phyloP scores from a whole-genome alignment of 2,888 invertebrate species.

The Loripinus fragilis region DNA sequence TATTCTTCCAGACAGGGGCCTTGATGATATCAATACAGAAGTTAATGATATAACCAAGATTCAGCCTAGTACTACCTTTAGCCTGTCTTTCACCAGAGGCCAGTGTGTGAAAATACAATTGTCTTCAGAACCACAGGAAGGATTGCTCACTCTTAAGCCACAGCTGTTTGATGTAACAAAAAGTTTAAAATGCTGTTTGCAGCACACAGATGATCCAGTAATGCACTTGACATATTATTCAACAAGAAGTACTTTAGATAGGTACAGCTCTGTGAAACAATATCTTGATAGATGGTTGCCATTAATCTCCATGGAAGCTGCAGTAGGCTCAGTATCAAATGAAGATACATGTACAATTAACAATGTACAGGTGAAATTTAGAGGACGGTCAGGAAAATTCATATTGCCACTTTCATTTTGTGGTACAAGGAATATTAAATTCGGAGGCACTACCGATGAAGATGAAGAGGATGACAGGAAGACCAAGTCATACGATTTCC shows the following conservation, averaged over 20 bases:
- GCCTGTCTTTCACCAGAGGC: conserved; percentile 53
- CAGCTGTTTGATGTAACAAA: conserved; percentile 61
- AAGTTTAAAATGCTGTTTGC: conserved; percentile 61
- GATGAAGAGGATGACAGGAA: conserved; percentile 30
- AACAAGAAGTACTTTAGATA: conserved; percentile 44
- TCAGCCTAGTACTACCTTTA: conserved; percentile 58
- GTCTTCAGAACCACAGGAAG: conserved; percentile 53
- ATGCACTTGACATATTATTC: conserved; percentile 57
- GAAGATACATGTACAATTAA: conserved; percentile 60
- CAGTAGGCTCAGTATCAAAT: conserved; percentile 50
- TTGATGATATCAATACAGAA: conserved; percentile 52
- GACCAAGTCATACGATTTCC: background rate
- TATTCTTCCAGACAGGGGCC: conserved; percentile 8
- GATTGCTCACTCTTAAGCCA: conserved; percentile 55
- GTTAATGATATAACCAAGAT: conserved; percentile 25
- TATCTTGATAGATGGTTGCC: conserved; percentile 66
- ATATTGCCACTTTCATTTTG: conserved; percentile 50
- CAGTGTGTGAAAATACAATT: conserved; percentile 61
- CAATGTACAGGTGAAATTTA: conserved; percentile 58
- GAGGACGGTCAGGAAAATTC: conserved; percentile 54
- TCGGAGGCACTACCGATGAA: conserved; percentile 48
- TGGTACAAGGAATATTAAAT: conserved; percentile 62
- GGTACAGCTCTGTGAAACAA: conserved; percentile 32
- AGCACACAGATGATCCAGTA: conserved; percentile 64
- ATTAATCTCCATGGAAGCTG: conserved; percentile 69